Evolutionary conservation across 2,888 invertebrate genomes (phyloP), one percentile per base, ranked within the genome.

Genomic region (Nomada ferruginata): DNA sequence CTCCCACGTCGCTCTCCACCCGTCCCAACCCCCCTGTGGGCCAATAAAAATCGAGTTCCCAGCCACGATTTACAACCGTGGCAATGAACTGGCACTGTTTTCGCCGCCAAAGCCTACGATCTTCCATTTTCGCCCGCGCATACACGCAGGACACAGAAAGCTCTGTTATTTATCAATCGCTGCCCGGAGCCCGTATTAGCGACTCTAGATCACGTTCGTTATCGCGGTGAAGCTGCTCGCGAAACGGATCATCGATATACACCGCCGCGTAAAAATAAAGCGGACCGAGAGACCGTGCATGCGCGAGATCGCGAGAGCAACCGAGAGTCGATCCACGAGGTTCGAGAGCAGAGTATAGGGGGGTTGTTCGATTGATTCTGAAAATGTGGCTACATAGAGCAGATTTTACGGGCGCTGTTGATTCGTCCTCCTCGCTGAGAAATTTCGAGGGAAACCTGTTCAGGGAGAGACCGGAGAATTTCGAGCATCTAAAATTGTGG

Each of bases 231-330:
- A 68, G 60, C 79, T 60, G 75, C 70, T 70, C 81, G 50, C 61
- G 68, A 65, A 86, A 70, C 83, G 72, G 80, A 82, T 87, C 85
- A 76, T 80, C 85, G 82, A 88, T 88, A 76, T 78, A 85, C 65
- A 76, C 53, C 63, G 64, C 47, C 75, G 77, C 76, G 71, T 86
- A 88, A 88, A 87, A 87, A 88, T 88, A 88, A 86, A 86, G 78
- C 73, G 53, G 69, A 53, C 44, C n/a, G 29, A 20, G 42, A 57
- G 61, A 29, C 26, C 60, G 70, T 70, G 36, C 76, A 76, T 72
- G 61, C 53, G 77, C 52, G 44, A n/a, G 42, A 57, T 64, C 69
- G 52, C 64, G 69, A 59, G 52, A 59, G 52, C 44, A 50, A 57
- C 26, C 52, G 15, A 61, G 53, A 52, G 69, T 65, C 60, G 75